These are phyloP conservation scores for Hycleus cichorii DNA, from an alignment of 1,140 invertebrate species.

Conservation along the genomic window DNA sequence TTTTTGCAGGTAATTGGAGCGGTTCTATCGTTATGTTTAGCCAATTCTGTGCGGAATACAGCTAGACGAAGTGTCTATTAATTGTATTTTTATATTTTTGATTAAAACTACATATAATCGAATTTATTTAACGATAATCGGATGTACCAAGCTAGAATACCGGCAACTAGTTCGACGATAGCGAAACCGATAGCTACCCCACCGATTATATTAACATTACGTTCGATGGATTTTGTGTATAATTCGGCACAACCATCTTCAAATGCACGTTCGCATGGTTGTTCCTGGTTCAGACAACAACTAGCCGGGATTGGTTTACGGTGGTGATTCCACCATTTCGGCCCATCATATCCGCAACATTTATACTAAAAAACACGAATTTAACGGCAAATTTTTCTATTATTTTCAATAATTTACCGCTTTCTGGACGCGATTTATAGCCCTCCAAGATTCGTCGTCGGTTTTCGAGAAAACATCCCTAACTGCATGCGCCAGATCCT, in stretches of 20 bases:
- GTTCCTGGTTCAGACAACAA: not conserved
- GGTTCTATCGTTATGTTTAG: no score
- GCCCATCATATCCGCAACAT: conserved; percentile 3
- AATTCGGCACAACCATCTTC: conserved; percentile 2
- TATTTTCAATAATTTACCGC: not conserved
- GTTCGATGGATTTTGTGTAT: not conserved
- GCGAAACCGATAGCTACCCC: conserved; percentile 6
- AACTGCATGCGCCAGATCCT: conserved; percentile 1
- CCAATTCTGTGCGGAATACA: no score
- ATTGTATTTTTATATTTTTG: no score
- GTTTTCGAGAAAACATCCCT: not conserved
- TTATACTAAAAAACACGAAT: not conserved
- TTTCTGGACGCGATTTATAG: conserved; percentile 4
- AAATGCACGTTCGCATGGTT: not conserved
- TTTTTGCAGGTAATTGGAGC: no score
- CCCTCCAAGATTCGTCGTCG: not conserved
- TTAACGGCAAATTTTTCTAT: not conserved
- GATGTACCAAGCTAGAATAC: conserved; percentile 6
- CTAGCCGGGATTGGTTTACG: not conserved
- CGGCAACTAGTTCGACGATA: not conserved
- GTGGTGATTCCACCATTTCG: conserved; percentile 4
- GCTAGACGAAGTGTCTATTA: no score
- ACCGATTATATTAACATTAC: conserved; percentile 5
- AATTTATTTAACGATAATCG: conserved; percentile 1
- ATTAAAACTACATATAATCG: conserved; percentile 1